Evolutionary conservation across 2,113 vertebrate species (phyloP), one percentile per base, ranked within the genome.

Genomic region (Brienomyrus brachyistius): DNA sequence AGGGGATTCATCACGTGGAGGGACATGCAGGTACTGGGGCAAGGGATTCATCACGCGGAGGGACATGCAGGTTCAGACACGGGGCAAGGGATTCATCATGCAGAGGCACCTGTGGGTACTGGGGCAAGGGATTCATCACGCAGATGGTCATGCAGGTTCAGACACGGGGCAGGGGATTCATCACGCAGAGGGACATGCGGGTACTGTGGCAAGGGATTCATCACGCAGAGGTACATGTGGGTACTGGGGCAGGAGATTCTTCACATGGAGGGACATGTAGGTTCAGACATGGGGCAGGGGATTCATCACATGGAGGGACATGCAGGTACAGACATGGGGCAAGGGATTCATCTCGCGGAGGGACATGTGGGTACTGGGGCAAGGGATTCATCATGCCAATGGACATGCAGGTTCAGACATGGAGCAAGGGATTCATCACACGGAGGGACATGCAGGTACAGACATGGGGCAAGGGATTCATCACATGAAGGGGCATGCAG

Each of bases 381-480:
- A 99, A 98, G 91, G 98, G 98, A 80, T 99, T 97, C 88, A 95
- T 99, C 17, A 89, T 98, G 77, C 90, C 94, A 93, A 95, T 92
- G 90, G 98, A 97, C 93, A 96, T 96, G 5, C 95, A 97, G 96
- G 95, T 96, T 97, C 40, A n/a, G n/a, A n/a, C n/a, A n/a, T 40
- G 40, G 1, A 1, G 40, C 91, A 99, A 98, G 91, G 98, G 98
- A 80, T 99, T 97, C 88, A 95, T 99, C 82, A 95, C 95, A 82
- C 92, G 93, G 19, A 93, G 93, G 31, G 98, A 98, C 87, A 97
- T 99, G 97, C 97, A 98, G 97, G 98, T 99, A 95, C 95, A n/a
- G n/a, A n/a, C n/a, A n/a, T 31, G 31, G 0, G 31, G 31, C 0
- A 99, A 98, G 91, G 98, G 98, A 83, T 99, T 97, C 88, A 95